Conservation (phyloP, 2,113 vertebrate species). For the Morphnarchus princeps region DNA sequence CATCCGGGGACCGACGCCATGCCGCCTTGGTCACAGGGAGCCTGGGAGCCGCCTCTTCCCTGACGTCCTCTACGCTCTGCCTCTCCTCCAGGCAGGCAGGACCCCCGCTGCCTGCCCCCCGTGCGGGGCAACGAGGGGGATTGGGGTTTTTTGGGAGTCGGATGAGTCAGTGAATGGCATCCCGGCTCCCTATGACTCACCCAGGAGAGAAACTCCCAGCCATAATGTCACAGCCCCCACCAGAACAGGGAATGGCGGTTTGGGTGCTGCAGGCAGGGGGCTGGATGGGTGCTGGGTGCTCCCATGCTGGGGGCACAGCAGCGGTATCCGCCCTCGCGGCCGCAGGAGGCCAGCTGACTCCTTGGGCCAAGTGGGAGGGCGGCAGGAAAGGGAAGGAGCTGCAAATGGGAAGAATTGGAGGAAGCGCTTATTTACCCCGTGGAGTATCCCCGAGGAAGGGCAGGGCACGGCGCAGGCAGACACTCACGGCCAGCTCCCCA, state of each 20-base stretch:
- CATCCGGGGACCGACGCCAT: neutral
- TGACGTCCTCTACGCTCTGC: neutral
- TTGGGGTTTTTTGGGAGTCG: neutral
- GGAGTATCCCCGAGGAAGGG: slow-evolving; percentile 51
- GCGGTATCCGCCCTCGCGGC: neutral
- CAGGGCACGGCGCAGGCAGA: neutral
- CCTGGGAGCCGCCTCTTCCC: neutral
- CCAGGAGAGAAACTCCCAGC: neutral
- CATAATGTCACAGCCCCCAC: neutral
- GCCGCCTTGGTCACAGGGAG: neutral
- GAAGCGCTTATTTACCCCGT: slow-evolving; percentile 45
- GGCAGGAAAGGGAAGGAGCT: slow-evolving; percentile 62
- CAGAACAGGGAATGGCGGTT: accelerated
- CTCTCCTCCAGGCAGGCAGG: neutral
- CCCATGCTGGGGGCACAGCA: accelerated
- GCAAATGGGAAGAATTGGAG: slow-evolving; percentile 50
- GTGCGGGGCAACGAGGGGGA: accelerated
- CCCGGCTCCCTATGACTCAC: neutral
- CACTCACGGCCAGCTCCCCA: neutral
- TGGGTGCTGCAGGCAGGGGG: neutral
- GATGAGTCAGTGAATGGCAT: neutral
- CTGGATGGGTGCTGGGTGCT: neutral
- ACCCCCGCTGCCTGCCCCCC: neutral
- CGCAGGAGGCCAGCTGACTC: neutral
- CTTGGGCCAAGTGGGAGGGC: neutral